A percentile compares a stretch with the other conserved stretches of the same genome.
Conservation (phyloP, 1,140 invertebrate species). For the Branchinecta lindahli region DNA sequence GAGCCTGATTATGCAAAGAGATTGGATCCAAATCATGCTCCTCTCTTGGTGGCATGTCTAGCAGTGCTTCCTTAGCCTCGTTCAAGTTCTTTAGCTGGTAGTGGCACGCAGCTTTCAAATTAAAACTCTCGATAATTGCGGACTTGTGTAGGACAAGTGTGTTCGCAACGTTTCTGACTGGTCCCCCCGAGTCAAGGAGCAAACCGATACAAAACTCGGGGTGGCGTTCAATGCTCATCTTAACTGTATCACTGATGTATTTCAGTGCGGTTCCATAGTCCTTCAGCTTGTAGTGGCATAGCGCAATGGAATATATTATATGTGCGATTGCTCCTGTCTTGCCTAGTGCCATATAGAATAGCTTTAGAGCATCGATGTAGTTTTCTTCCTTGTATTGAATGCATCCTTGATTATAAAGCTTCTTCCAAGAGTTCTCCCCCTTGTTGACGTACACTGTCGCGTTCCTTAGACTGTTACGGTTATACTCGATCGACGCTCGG, state of each 20-base stretch:
- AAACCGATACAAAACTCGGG: conserved; percentile 94
- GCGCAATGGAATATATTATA: conserved; percentile 86
- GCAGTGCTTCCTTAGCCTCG: conserved; percentile 78
- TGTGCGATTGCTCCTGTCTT: conserved; percentile 75
- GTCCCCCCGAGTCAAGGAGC: conserved; percentile 84
- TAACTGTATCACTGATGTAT: conserved; percentile 85
- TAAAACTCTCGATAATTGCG: conserved; percentile 93
- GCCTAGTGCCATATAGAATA: conserved; percentile 77
- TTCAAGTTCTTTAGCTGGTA: conserved; percentile 89
- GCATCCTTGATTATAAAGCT: conserved; percentile 25
- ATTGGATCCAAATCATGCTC: conserved; percentile 97
- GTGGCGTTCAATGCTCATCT: conserved; percentile 87
- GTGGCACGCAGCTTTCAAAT: conserved; percentile 95
- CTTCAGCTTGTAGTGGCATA: conserved; percentile 88
- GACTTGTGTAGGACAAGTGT: conserved; percentile 89
- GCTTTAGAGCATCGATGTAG: conserved; percentile 80
- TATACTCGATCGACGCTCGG: conserved; percentile 82
- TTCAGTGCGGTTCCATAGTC: conserved; percentile 82
- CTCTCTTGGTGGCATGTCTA: conserved; percentile 90
- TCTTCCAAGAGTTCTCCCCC: conserved; percentile 90
- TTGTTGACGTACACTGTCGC: conserved; percentile 89
- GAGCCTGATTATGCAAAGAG: conserved; percentile 91
- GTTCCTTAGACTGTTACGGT: conserved; percentile 67
- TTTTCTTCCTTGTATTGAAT: conserved; percentile 46
- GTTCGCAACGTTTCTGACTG: conserved; percentile 92